phyloP scores from a whole-genome alignment of 2,113 vertebrate species.

The Zapus hudsonius region DNA sequence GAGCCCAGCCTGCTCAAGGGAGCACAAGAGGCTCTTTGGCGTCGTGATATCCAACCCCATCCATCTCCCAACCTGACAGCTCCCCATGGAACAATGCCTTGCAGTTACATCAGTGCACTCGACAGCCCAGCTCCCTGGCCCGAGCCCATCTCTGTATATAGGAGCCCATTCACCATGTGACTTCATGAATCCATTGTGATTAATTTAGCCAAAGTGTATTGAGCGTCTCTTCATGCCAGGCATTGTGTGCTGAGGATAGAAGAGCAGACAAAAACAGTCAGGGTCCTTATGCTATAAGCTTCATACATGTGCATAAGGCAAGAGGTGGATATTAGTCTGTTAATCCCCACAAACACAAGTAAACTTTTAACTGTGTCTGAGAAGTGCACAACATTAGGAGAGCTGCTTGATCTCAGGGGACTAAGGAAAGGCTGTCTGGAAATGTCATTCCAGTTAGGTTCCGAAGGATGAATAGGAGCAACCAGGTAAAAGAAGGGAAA shows the following conservation, averaged over 20 bases:
- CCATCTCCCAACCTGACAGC: constrained; percentile 66
- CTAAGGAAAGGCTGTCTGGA: background rate
- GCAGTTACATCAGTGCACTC: background rate
- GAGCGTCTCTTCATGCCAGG: background rate
- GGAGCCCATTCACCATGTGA: background rate
- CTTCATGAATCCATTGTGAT: background rate
- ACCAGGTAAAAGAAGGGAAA: background rate
- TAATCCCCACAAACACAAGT: background rate
- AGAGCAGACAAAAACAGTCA: background rate
- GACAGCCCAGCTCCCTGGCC: background rate
- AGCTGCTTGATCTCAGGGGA: rapidly evolving
- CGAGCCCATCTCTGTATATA: background rate
- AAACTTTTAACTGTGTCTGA: background rate
- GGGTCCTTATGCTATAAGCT: background rate
- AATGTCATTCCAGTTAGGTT: background rate
- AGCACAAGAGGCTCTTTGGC: constrained; percentile 39
- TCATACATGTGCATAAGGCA: rapidly evolving
- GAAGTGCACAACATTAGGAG: rapidly evolving
- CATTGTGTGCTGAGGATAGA: background rate
- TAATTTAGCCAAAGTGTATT: background rate
- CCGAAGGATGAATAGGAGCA: background rate
- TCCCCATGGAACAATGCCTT: constrained; percentile 6
- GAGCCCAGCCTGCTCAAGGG: background rate
- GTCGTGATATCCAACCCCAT: constrained; percentile 38
- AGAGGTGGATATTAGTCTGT: background rate